Base-by-base conservation (phyloP, 2,888 invertebrate species). In the Cosmia pyralina region DNA sequence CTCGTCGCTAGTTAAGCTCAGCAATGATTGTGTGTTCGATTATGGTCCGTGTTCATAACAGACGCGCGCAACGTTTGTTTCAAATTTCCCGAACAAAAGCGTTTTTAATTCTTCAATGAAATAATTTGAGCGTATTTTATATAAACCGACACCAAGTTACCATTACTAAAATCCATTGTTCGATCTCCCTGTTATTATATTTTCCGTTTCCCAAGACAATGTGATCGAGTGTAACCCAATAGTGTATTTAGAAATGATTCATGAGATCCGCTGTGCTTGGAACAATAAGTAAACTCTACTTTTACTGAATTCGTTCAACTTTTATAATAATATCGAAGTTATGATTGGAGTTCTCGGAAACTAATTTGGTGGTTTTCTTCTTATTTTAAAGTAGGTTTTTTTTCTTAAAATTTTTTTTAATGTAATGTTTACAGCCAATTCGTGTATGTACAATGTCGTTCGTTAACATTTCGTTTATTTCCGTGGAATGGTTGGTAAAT, bases 171-270 rank as follows among this genome's bases (percentile, higher is more conserved):
- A 90, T 93, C 95, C 95, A 94, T 95, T 94, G 95, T 96, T 93
- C 94, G 89, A 91, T 93, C 92, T 93, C 92, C 91, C 91, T 92
- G 90, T 92, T 91, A 91, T 91, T 87, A 83, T 86, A 87, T 85
- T 87, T 86, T 90, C 92, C 86, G 89, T 91, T 94, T 95, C 94
- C 93, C 94, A 94, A 94, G 92, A 94, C 94, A 94, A 93, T 94
- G 91, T 92, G 93, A 92, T 92, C 92, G 91, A 91, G 89, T 89
- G 95, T 92, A 93, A 95, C 91, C 88, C 89, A 95, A 95, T 92
- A 92, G 90, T 91, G 93, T 95, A 93, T 95, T 95, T 94, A 94
- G 95, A 94, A 93, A 91, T 95, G 94, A 95, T 89, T 95, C 94
- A 95, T 93, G 93, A 90, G 93, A 93, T 92, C 91, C 91, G 89